Evolutionary conservation across 2,888 invertebrate species (phyloP).

Genomic region (Tipula unca): DNA sequence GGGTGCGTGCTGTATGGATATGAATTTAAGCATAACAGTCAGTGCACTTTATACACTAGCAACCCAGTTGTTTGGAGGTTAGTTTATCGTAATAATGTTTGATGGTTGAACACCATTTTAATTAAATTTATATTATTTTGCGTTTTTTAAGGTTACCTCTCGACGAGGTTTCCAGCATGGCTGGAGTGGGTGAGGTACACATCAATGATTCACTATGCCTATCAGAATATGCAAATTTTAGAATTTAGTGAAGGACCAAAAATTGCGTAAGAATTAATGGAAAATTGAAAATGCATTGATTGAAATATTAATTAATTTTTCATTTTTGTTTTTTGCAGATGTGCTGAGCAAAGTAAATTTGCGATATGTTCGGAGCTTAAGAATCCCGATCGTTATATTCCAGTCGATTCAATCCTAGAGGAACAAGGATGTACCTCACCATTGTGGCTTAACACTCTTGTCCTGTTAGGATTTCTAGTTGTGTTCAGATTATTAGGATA

Average conservation of each 20-base stretch:
- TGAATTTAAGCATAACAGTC: conserved; percentile 68
- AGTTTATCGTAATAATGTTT: neutral
- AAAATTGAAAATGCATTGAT: neutral
- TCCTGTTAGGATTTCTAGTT: conserved; percentile 59
- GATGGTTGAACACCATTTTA: neutral
- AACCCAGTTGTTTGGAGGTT: conserved; percentile 61
- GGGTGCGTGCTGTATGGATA: conserved; percentile 66
- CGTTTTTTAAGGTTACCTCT: conserved; percentile 50
- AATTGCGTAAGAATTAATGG: conserved; percentile 50
- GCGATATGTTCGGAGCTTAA: conserved; percentile 44
- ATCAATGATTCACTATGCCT: conserved; percentile 71
- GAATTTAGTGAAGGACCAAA: conserved; percentile 63
- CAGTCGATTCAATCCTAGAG: conserved; percentile 55
- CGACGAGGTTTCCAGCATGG: conserved; percentile 63
- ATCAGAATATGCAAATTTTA: conserved; percentile 71
- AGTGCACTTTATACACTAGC: conserved; percentile 68
- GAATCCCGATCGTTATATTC: conserved; percentile 44
- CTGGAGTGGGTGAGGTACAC: conserved; percentile 65
- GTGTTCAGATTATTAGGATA: conserved; percentile 65
- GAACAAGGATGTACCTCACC: conserved; percentile 56
- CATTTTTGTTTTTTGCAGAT: conserved; percentile 43
- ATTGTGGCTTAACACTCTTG: conserved; percentile 64
- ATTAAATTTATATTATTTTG: neutral
- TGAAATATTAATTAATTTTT: neutral
- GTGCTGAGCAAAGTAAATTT: conserved; percentile 58